Evolutionary conservation across 2,888 invertebrate species (phyloP), one percentile per base, ranked within the genome.

Genomic region (Polymixis lichenea): DNA sequence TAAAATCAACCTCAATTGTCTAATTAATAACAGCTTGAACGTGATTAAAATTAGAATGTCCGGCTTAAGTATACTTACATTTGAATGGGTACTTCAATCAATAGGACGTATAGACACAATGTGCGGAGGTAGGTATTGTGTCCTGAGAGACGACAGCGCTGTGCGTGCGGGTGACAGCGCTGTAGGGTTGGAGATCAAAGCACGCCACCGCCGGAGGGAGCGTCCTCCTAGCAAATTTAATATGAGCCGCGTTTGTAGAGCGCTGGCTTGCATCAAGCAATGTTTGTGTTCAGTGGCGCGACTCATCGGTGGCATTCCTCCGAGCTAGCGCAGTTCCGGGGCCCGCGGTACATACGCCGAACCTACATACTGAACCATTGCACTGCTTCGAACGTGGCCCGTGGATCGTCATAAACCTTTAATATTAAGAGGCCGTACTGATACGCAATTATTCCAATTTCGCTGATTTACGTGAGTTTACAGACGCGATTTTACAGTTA

Each of bases 221-320:
- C 74, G 49, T 19, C 62, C 75, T 80, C 75, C 32, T 69, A 65
- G 58, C 72, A 56, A 72, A 78, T 76, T 56, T 76, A 82, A 82
- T 87, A 82, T 72, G 67, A 32, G 53, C 56, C 46, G 55, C 46
- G 79, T 73, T 67, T 78, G 78, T 66, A 46, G n/a, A 83, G 74
- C 38, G 66, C 28, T 28, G 60, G 81, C 49, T 46, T 51, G 32
- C 76, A 75, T 86, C 78, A 70, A 67, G 65, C 32, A 66, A 72
- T 82, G 84, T 86, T 88, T 80, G 81, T 77, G 86, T 86, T 82
- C 84, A 87, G 56, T 71, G 83, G 73, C 62, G 25, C 83, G 87
- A 46, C 58, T 58, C 78, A 75, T 38, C 80, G 70, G 32, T 32
- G 53, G 49, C 74, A 61, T 55, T 61, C 64, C 77, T 55, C 0